These are phyloP conservation scores for Chrysopilus asiliformis DNA, from an alignment of 2,888 invertebrate species.

Conservation along the genomic window DNA sequence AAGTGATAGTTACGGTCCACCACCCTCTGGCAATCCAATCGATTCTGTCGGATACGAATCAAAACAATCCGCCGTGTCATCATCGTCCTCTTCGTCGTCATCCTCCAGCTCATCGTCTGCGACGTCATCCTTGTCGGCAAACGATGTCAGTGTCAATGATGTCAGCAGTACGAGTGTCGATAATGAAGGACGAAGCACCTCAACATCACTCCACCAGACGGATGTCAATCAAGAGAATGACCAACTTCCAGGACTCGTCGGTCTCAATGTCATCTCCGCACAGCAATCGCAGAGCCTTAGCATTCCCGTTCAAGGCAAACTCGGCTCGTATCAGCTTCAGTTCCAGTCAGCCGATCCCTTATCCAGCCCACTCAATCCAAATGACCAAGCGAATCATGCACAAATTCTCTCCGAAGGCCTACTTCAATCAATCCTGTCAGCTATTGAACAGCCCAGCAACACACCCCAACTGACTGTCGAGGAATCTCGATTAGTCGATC, in stretches of 20 bases:
- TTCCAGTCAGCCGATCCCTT: constrained; percentile 53
- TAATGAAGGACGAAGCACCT: no score
- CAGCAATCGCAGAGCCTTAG: constrained; percentile 30
- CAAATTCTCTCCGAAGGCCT: constrained; percentile 66
- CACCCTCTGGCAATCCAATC: constrained; percentile 24
- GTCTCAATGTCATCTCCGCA: constrained; percentile 30
- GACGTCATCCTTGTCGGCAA: no score
- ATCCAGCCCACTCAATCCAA: constrained; percentile 8
- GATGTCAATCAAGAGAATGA: constrained; percentile 15
- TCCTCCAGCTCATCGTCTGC: no score
- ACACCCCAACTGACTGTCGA: constrained; percentile 4
- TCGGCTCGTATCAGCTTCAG: constrained; percentile 58
- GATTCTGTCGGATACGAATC: constrained; percentile 29
- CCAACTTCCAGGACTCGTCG: constrained; percentile 27
- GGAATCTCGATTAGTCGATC: constrained; percentile 8
- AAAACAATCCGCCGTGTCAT: constrained; percentile 17
- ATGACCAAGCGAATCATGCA: constrained; percentile 42
- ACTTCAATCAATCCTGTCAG: constrained; percentile 65
- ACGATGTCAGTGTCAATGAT: no score
- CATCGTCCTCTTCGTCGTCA: constrained; percentile 4
- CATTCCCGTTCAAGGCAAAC: constrained; percentile 43
- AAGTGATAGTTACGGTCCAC: constrained; percentile 17
- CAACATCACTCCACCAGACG: background rate
- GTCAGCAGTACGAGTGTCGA: no score
- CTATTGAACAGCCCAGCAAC: constrained; percentile 57